phyloP scores from a whole-genome alignment of 2,797 vertebrate species.

The Tiaroga cobitis region DNA sequence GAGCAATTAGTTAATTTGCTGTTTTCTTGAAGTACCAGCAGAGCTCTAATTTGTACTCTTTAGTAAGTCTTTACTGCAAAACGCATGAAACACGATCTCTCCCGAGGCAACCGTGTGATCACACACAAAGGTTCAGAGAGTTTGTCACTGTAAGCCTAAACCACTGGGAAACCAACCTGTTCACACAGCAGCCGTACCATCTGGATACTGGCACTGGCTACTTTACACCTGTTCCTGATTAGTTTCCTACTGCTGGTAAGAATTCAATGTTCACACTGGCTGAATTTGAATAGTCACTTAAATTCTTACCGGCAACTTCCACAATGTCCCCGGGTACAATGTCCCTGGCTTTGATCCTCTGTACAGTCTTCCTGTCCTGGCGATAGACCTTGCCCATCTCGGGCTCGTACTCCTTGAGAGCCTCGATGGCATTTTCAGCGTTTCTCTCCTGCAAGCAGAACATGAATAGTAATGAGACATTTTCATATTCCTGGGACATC shows the following conservation, averaged over 20 bases:
- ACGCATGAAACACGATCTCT: conserved; percentile 6
- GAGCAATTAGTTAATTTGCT: not conserved
- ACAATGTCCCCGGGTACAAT: conserved; percentile 97
- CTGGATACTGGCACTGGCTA: conserved; percentile 17
- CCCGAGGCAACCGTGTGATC: not conserved
- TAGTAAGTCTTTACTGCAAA: not conserved
- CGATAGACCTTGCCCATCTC: conserved; percentile 99
- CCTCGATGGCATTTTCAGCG: conserved; percentile 85
- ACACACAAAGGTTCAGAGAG: conserved; percentile 37
- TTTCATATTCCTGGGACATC: not conserved
- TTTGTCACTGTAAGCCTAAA: conserved; percentile 26
- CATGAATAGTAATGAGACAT: not conserved
- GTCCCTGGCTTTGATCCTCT: conserved; percentile 97
- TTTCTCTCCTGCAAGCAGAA: conserved; percentile 75
- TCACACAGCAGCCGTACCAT: conserved; percentile 15
- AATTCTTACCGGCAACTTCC: conserved; percentile 92
- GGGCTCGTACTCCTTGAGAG: conserved; percentile 95
- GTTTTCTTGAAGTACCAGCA: not conserved
- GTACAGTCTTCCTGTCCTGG: conserved; percentile 96
- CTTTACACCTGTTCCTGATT: conserved; percentile 18
- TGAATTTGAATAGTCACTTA: not conserved
- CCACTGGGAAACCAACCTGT: conserved; percentile 35
- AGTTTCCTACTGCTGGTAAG: not conserved
- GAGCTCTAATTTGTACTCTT: not conserved
- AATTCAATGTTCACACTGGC: not conserved